These are phyloP conservation scores for Oegoconia quadripuncta DNA, from an alignment of 2,888 invertebrate species.

Conservation along the genomic window DNA sequence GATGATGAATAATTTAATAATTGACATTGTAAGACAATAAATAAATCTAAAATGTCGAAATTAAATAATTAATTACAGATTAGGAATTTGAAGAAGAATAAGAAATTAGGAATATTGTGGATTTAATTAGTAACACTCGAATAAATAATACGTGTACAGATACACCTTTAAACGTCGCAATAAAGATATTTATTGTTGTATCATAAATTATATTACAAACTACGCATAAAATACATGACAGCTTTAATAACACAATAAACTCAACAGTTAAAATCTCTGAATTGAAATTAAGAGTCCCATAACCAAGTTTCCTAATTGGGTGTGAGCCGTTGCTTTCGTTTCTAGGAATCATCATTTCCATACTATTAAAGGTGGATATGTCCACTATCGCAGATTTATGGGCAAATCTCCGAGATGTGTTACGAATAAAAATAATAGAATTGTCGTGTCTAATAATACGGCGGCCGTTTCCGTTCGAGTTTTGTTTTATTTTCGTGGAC, in stretches of 20 bases:
- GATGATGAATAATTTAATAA: no score
- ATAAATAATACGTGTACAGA: no score
- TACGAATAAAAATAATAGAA: slow-evolving; percentile 80
- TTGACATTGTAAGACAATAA: no score
- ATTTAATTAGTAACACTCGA: no score
- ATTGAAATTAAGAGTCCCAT: slow-evolving; percentile 42
- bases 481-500: slow-evolving; percentile 73
- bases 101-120: no score
- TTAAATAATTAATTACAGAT: no score
- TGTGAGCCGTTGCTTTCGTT: slow-evolving; percentile 46
- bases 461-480: slow-evolving; percentile 73
- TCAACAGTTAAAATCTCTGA: slow-evolving; percentile 26
- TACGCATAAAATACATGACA: slow-evolving; percentile 15
- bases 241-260: slow-evolving; percentile 20
- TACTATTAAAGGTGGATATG: slow-evolving; percentile 49
- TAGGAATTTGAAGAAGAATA: no score
- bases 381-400: slow-evolving; percentile 65
- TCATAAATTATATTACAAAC: slow-evolving; percentile 14
- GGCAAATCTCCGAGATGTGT: slow-evolving; percentile 72
- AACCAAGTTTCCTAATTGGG: slow-evolving; percentile 52
- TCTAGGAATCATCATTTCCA: slow-evolving; percentile 57
- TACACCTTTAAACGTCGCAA: neutral
- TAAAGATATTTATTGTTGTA: slow-evolving; percentile 1
- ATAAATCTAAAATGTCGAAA: no score
- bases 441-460: slow-evolving; percentile 77